Base-by-base conservation (phyloP, 1,140 invertebrate species). In the Forficula auricularia region DNA sequence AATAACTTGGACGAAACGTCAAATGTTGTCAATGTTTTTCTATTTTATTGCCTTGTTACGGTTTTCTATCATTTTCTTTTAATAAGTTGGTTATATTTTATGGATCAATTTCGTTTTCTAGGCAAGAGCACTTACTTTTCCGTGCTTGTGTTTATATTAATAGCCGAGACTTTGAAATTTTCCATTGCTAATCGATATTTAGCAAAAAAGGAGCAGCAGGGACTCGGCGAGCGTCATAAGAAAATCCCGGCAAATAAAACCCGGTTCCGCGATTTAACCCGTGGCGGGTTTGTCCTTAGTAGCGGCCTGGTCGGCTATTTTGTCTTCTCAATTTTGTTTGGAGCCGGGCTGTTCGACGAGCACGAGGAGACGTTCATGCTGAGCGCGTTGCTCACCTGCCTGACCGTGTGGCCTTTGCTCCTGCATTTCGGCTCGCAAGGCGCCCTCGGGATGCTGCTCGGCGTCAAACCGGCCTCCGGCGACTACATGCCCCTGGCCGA, bases 311-410 rank as follows among this genome's bases (percentile, higher is more conserved):
- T 61, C 30, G 45, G 67, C 37, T 77, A 68, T 57, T 76, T 77
- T 50, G 48, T 70, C 8, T 53, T 71, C 15, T 73, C 76, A 18
- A 66, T 85, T 43, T 55, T 84, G n/a, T 84, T 81, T 57, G 82
- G 82, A 27, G 82, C 81, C 3, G 75, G 79, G 33, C 50, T 81
- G 7, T 57, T 72, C 15, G 65, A 64, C 3, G 65, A 72, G 44
- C 67, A 73, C 35, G 70, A 78, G 53, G 74, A 82, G 56, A 85
- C 81, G 2, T 67, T 76, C 8, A 75, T 79, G 63, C 70, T 85
- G 48, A 69, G 77, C 19, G 38, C 72, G 16, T 63, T 81, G 33
- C 48, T 85, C 44, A 71, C 73, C 9, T 55, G 68, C 3, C 59
- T 83, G n/a, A 76, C 76, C 16, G 65, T 75, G 39, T 64, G 80